A percentile compares a stretch with the other conserved stretches of the same genome.
Evolutionary conservation across 2,888 invertebrate genomes (phyloP).

Genomic region (Bellardia pandia): DNA sequence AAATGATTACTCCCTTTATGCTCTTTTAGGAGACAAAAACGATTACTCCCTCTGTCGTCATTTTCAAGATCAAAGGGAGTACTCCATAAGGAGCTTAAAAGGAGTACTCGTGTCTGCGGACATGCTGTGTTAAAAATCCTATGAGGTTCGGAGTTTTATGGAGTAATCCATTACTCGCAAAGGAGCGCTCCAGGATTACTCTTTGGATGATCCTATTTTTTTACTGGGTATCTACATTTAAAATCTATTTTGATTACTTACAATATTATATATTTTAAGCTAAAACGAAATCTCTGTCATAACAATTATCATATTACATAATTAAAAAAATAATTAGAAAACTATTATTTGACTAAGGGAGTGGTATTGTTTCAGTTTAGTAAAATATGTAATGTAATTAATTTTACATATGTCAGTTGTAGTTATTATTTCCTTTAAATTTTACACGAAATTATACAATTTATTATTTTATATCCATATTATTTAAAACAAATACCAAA

Average conservation of each 20-base stretch:
- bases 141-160: too few relatives aligned
- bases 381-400: background rate
- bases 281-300: conserved; percentile 14
- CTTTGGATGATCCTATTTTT: too few relatives aligned
- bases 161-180: too few relatives aligned
- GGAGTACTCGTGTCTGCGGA: too few relatives aligned
- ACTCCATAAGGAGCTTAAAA: too few relatives aligned
- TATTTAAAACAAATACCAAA: conserved; percentile 54
- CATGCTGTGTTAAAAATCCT: too few relatives aligned
- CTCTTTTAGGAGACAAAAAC: too few relatives aligned
- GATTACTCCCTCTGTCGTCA: too few relatives aligned
- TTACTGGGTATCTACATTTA: too few relatives aligned
- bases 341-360: background rate
- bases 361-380: background rate
- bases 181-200: too few relatives aligned
- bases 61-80: too few relatives aligned
- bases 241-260: background rate
- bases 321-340: conserved; percentile 3
- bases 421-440: background rate
- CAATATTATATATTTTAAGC: conserved; percentile 1
- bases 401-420: background rate
- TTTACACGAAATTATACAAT: background rate
- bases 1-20: too few relatives aligned
- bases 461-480: background rate
- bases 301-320: background rate